Evolutionary conservation across 2,888 invertebrate genomes (phyloP).

Genomic region (Corbicula japonica): DNA sequence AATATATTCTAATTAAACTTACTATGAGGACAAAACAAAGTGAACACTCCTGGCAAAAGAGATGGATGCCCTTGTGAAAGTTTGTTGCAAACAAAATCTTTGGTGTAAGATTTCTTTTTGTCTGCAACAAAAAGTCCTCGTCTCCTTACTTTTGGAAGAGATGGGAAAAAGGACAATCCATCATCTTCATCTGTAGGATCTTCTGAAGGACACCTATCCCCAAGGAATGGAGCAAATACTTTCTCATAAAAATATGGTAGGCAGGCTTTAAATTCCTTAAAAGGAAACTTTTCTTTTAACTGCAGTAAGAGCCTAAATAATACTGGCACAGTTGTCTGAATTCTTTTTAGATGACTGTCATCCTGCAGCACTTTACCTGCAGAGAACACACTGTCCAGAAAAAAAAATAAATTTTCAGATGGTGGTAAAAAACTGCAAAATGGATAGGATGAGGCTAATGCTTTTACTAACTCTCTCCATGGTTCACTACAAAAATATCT

Average conservation of each 20-base stretch:
- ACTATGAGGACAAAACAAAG: conserved; percentile 5
- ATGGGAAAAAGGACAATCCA: conserved; percentile 8
- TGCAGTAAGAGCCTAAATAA: not conserved
- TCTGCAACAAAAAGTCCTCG: not conserved
- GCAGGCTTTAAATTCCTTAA: no score
- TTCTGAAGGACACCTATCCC: not conserved
- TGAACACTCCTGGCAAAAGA: conserved; percentile 1
- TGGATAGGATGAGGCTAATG: conserved; percentile 3
- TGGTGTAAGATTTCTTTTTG: not conserved
- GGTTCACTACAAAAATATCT: no score
- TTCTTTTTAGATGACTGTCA: not conserved
- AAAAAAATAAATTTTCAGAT: no score
- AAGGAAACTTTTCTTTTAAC: not conserved
- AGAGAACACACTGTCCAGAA: not conserved
- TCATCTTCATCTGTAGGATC: not conserved
- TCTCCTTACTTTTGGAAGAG: not conserved
- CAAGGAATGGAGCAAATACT: no score
- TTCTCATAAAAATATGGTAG: no score
- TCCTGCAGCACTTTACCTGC: not conserved
- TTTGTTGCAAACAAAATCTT: not conserved
- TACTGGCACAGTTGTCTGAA: not conserved
- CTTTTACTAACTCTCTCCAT: not conserved
- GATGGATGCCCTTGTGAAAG: not conserved
- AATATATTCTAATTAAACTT: conserved; percentile 6
- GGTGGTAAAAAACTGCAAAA: not conserved